These are phyloP conservation scores for Sesia bembeciformis DNA, from an alignment of 2,888 invertebrate genomes.

Conservation along the genomic window DNA sequence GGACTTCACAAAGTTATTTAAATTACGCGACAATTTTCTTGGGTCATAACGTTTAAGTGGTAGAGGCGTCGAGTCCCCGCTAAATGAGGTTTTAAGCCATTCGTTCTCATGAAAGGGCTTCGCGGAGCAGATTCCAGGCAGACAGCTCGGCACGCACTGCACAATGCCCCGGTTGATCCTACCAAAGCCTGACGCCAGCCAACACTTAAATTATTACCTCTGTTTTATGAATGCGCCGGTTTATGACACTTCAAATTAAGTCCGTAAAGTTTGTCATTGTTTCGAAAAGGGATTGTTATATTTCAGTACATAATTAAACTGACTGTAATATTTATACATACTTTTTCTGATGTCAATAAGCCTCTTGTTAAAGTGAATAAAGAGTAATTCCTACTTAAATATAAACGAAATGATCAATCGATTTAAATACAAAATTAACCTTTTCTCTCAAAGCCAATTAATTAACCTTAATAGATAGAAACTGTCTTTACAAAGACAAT, in stretches of 20 bases:
- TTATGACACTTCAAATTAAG: conserved; percentile 55
- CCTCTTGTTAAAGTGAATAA: too few species aligned
- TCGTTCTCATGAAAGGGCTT: conserved; percentile 49
- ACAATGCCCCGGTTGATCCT: conserved; percentile 50
- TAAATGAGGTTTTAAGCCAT: conserved; percentile 68
- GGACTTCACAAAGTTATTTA: conserved; percentile 59
- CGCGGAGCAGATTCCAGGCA: conserved; percentile 60
- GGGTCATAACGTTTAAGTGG: conserved; percentile 56
- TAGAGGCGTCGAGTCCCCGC: conserved; percentile 46
- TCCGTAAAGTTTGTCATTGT: conserved; percentile 32
- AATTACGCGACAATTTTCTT: conserved; percentile 68
- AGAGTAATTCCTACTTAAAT: too few species aligned
- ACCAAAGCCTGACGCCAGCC: conserved; percentile 17
- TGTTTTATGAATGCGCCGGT: conserved; percentile 53
- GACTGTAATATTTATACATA: neutral
- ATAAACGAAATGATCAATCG: too few species aligned
- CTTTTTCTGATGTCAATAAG: too few species aligned
- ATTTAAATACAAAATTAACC: neutral
- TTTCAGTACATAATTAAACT: neutral
- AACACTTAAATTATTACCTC: conserved; percentile 51
- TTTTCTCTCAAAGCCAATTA: neutral
- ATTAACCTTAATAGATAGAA: neutral
- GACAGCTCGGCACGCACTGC: conserved; percentile 26
- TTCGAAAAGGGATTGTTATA: neutral
- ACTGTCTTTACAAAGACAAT: conserved; percentile 2